Evolutionary conservation across 1,140 invertebrate species (phyloP).

Genomic region (Subanguina moxae): DNA sequence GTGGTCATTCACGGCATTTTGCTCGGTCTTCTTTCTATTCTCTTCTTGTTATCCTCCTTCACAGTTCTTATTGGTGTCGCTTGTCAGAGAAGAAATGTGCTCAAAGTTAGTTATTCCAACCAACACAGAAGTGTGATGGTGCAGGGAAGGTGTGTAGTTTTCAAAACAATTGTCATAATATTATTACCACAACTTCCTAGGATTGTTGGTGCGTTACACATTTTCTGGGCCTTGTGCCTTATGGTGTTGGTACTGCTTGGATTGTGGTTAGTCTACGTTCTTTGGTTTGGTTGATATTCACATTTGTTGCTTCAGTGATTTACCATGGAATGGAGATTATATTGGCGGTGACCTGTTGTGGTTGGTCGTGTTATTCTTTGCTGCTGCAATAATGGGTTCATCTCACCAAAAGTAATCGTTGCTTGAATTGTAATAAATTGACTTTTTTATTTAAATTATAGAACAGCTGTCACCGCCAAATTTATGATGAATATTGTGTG

Average conservation of each 20-base stretch:
- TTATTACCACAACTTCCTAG: too few species aligned
- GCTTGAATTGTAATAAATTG: not conserved
- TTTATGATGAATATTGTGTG: slow-evolving; percentile 48
- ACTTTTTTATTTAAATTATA: not conserved
- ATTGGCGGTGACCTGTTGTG: slow-evolving; percentile 56
- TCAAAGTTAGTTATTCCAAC: slow-evolving; percentile 27
- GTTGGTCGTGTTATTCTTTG: slow-evolving; percentile 51
- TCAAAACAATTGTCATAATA: too few species aligned
- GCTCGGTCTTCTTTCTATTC: slow-evolving; percentile 38
- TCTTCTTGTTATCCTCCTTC: slow-evolving; percentile 43
- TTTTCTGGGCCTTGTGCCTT: slow-evolving; percentile 51
- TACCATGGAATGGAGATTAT: slow-evolving; percentile 57
- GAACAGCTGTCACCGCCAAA: slow-evolving; percentile 9
- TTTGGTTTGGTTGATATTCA: not conserved
- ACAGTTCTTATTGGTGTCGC: slow-evolving; percentile 46
- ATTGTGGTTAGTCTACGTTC: not conserved
- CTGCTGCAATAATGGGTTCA: slow-evolving; percentile 47
- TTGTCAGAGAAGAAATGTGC: slow-evolving; percentile 30
- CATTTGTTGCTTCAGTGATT: slow-evolving; percentile 25
- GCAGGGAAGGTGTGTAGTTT: slow-evolving; percentile 4
- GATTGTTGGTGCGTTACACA: slow-evolving; percentile 47
- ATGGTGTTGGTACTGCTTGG: slow-evolving; percentile 51
- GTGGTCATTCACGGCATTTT: slow-evolving; percentile 53
- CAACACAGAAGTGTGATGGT: slow-evolving; percentile 5
- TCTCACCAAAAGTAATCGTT: slow-evolving; percentile 20